Conservation (phyloP, 2,113 vertebrate genomes). For the Lucifuga dentata region DNA sequence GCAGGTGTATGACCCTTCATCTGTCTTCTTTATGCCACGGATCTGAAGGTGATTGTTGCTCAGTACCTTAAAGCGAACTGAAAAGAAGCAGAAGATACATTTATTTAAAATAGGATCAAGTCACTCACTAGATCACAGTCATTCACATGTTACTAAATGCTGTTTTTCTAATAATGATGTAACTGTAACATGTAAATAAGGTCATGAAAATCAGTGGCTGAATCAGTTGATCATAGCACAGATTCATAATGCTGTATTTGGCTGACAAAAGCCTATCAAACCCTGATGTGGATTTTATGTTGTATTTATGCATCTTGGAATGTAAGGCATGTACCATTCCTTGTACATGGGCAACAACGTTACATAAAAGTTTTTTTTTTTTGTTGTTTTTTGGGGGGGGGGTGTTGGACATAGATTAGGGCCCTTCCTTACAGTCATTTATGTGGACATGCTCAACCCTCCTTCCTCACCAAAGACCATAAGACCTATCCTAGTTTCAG, state of each 20-base stretch:
- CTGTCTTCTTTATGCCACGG: slow-evolving; percentile 94
- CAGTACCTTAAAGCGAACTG: slow-evolving; percentile 93
- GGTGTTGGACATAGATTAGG: slow-evolving; percentile 1
- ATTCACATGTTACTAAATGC: too few relatives aligned
- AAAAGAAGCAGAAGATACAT: slow-evolving; percentile 32
- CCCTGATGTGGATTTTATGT: background rate
- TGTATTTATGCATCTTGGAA: slow-evolving; percentile 15
- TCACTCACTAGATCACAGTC: background rate
- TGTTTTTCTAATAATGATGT: too few relatives aligned
- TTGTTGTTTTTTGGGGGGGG: too few relatives aligned
- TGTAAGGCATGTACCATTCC: too few relatives aligned
- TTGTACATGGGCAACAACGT: too few relatives aligned
- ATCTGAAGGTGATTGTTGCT: slow-evolving; percentile 98
- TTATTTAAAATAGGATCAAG: slow-evolving; percentile 15
- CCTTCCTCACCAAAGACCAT: slow-evolving; percentile 17
- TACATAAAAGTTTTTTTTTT: background rate
- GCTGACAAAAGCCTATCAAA: background rate
- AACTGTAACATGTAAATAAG: too few relatives aligned
- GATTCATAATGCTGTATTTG: background rate
- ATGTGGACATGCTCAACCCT: slow-evolving; percentile 1
- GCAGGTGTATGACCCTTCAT: slow-evolving; percentile 94
- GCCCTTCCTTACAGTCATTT: slow-evolving; percentile 6
- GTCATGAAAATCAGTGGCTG: background rate
- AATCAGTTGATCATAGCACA: slow-evolving; percentile 4
- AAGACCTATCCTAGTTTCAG: slow-evolving; percentile 30